Evolutionary conservation across 2,797 vertebrate species (phyloP).

Genomic region (Chrysocyon brachyurus): DNA sequence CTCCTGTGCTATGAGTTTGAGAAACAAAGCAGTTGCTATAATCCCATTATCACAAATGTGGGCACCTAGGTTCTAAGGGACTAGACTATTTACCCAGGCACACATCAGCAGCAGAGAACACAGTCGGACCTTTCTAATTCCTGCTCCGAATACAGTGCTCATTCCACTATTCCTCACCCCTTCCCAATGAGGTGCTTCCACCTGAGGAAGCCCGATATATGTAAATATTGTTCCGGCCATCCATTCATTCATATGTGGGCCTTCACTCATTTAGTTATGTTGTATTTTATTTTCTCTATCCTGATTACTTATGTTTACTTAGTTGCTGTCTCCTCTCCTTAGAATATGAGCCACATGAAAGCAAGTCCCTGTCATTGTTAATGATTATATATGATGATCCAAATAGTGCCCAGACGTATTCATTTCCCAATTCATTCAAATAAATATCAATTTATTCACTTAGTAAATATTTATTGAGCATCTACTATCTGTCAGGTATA

Average conservation of each 20-base stretch:
- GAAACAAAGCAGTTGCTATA: neutral
- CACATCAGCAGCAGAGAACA: neutral
- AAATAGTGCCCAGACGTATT: neutral
- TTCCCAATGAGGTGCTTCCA: neutral
- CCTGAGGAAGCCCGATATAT: neutral
- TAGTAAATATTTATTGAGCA: neutral
- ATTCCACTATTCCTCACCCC: neutral
- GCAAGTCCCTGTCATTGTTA: neutral
- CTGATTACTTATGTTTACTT: neutral
- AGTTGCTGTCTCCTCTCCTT: neutral
- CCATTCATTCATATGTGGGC: neutral
- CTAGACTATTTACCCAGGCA: neutral
- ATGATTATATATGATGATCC: neutral
- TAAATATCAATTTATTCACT: neutral
- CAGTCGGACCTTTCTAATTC: neutral
- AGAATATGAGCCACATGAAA: neutral
- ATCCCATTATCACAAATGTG: neutral
- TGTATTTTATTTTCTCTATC: neutral
- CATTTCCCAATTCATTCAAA: conserved; percentile 49
- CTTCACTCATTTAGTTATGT: neutral
- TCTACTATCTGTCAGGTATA: neutral
- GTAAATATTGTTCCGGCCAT: neutral
- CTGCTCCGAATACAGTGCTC: neutral
- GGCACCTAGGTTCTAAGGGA: neutral
- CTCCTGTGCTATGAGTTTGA: neutral